Conservation (phyloP, 2,888 invertebrate species). For the Amiota mariae region DNA sequence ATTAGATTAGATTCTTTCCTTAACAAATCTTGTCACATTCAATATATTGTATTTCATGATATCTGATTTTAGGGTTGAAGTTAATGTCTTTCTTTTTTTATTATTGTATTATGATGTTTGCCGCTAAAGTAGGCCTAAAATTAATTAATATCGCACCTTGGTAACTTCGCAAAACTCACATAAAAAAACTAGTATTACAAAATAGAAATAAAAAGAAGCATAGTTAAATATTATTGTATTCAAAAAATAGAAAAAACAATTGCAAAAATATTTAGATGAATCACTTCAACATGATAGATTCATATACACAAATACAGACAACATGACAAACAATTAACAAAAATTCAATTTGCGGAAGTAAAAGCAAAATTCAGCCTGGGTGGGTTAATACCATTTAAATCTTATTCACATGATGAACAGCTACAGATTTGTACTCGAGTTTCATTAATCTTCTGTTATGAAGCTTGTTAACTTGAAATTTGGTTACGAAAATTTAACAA, state of each 20-base stretch:
- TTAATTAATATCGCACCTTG: constrained; percentile 59
- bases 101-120: constrained; percentile 19
- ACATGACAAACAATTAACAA: constrained; percentile 57
- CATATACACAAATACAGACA: background rate
- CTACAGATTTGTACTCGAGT: constrained; percentile 66
- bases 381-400: constrained; percentile 64
- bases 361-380: constrained; percentile 57
- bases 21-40: no score
- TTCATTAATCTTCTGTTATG: constrained; percentile 64
- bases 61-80: no score
- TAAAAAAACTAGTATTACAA: background rate
- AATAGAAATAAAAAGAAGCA: constrained; percentile 27
- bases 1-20: no score
- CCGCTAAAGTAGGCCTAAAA: constrained; percentile 61
- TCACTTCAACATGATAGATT: no score
- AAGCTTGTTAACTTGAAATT: constrained; percentile 43
- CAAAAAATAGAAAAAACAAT: background rate
- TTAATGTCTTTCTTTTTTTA: no score
- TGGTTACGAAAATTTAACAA: constrained; percentile 27
- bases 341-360: constrained; percentile 57
- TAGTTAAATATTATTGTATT: constrained; percentile 33
- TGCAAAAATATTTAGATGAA: no score
- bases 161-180: constrained; percentile 35
- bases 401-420: constrained; percentile 51
- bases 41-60: no score